Evolutionary conservation across 2,797 vertebrate genomes (phyloP).

Genomic region (Calcarius lapponicus): DNA sequence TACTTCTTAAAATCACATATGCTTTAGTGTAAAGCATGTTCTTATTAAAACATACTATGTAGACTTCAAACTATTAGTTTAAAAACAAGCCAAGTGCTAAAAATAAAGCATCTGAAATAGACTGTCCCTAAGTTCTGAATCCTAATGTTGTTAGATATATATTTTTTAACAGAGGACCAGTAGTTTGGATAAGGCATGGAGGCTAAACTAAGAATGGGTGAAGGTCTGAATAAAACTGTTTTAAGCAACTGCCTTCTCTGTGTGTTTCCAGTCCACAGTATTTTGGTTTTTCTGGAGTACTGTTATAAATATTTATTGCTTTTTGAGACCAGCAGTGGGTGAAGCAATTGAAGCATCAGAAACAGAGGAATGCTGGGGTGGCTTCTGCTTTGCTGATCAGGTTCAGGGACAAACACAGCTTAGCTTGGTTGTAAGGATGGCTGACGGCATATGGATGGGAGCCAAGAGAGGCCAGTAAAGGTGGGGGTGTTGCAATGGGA

Average conservation of each 20-base stretch:
- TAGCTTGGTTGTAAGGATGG: neutral
- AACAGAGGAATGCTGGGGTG: neutral
- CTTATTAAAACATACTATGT: neutral
- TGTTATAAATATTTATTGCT: neutral
- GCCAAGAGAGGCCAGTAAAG: neutral
- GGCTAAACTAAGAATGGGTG: neutral
- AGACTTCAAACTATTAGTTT: neutral
- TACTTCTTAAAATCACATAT: neutral
- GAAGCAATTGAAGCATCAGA: neutral
- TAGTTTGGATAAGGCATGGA: neutral
- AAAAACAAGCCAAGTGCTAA: neutral
- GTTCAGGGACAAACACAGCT: neutral
- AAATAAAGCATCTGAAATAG: neutral
- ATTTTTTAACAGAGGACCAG: neutral
- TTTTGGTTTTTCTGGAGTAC: neutral
- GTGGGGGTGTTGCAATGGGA: rapidly evolving
- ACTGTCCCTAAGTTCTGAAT: neutral
- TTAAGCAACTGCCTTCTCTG: neutral
- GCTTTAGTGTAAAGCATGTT: neutral
- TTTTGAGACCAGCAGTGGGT: neutral
- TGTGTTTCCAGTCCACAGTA: neutral
- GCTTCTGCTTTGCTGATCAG: neutral
- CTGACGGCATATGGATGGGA: neutral
- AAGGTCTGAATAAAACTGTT: neutral
- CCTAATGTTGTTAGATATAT: neutral